These are phyloP conservation scores for Steromphala cineraria DNA, from an alignment of 2,888 invertebrate genomes.

Conservation along the genomic window DNA sequence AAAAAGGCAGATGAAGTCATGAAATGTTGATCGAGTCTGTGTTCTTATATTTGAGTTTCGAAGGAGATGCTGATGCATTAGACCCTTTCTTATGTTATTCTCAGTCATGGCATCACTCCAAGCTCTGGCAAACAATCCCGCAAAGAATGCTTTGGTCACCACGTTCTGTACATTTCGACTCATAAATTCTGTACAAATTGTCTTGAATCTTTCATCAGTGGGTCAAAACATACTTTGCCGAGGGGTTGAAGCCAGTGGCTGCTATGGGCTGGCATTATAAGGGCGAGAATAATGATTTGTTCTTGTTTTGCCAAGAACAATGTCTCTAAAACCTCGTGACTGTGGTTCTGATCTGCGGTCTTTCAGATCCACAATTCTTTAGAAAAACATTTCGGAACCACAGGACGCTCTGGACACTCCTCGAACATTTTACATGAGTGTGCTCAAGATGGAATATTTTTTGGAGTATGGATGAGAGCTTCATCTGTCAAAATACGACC, in stretches of 20 bases:
- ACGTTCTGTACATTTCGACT: no score
- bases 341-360: constrained; percentile 26
- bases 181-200: no score
- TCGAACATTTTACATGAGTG: not conserved
- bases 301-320: constrained; percentile 20
- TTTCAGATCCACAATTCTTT: constrained; percentile 23
- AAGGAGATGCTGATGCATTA: not conserved
- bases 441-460: not conserved
- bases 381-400: constrained; percentile 28
- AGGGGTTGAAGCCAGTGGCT: constrained; percentile 23
- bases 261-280: no score
- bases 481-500: no score
- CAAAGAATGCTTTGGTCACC: no score
- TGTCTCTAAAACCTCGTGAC: constrained; percentile 25
- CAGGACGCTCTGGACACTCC: not conserved
- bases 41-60: no score
- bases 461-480: no score
- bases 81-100: not conserved
- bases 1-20: no score
- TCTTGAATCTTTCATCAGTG: no score
- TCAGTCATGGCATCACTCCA: no score
- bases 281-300: constrained; percentile 22
- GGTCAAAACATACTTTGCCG: not conserved
- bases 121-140: no score
- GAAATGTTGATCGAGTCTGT: no score